phyloP scores from a whole-genome alignment of 2,888 invertebrate species.

The Eristalinus sepulchralis region DNA sequence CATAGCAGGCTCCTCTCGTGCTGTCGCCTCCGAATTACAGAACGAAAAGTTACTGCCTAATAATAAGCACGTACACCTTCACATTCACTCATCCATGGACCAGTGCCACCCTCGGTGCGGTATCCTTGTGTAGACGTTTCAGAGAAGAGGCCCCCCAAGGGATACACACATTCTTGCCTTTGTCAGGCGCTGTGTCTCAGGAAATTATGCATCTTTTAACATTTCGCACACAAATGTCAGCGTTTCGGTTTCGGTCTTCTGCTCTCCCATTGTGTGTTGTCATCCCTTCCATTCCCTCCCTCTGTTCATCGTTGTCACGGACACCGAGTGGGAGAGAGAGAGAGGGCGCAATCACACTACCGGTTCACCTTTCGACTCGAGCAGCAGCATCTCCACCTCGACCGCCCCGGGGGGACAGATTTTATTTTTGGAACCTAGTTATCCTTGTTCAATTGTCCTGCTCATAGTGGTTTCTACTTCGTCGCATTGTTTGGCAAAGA shows the following conservation, averaged over 20 bases:
- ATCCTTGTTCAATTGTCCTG: conserved; percentile 54
- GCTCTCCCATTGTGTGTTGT: background rate
- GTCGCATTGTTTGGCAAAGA: conserved; percentile 22
- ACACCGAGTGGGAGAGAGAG: too few relatives aligned
- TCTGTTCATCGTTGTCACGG: background rate
- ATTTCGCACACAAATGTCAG: conserved; percentile 50
- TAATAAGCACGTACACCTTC: conserved; percentile 50
- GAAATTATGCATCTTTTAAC: conserved; percentile 55
- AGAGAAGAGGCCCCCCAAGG: conserved; percentile 25
- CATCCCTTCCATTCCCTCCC: background rate
- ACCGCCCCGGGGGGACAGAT: background rate
- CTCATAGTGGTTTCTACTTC: conserved; percentile 15
- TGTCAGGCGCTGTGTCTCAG: conserved; percentile 44
- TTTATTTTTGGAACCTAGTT: conserved; percentile 46
- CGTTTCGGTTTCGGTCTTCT: background rate
- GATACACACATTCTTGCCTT: conserved; percentile 16
- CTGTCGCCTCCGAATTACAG: conserved; percentile 25
- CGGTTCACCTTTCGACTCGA: conserved; percentile 23
- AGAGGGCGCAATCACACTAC: background rate
- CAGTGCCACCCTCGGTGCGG: background rate
- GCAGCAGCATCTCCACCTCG: background rate
- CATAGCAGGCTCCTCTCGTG: conserved; percentile 25
- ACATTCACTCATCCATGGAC: conserved; percentile 2
- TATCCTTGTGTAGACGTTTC: conserved; percentile 14
- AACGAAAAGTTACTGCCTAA: conserved; percentile 37